A percentile compares a stretch with the other conserved stretches of the same genome.
Evolutionary conservation across 2,888 invertebrate species (phyloP).

Genomic region (Drosophila borborema): DNA sequence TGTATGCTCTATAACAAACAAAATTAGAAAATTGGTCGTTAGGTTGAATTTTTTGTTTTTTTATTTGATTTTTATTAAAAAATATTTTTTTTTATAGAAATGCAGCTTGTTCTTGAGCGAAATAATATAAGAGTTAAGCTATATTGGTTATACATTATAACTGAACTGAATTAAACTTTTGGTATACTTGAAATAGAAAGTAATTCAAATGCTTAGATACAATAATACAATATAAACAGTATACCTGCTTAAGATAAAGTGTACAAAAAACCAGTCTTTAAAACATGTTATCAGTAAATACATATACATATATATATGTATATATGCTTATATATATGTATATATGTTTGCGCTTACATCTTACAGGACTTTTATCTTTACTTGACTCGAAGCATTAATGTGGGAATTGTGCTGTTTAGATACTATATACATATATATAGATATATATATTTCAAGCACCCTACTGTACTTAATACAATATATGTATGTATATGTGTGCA

Average conservation of each 20-base stretch:
- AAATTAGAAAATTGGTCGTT: conserved; percentile 77
- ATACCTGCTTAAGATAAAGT: conserved; percentile 79
- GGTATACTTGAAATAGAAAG: conserved; percentile 33
- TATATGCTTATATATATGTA: conserved; percentile 24
- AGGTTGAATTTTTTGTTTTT: conserved; percentile 58
- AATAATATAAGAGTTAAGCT: conserved; percentile 3
- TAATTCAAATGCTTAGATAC: conserved; percentile 23
- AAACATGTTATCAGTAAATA: conserved; percentile 67
- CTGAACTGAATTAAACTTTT: conserved; percentile 23
- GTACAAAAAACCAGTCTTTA: conserved; percentile 84
- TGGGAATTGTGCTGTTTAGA: conserved; percentile 8
- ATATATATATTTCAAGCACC: conserved; percentile 28
- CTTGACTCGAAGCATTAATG: conserved; percentile 22
- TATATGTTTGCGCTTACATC: conserved; percentile 30
- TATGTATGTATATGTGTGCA: neutral
- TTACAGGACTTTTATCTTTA: conserved; percentile 37
- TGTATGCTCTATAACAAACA: conserved; percentile 39
- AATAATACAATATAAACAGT: conserved; percentile 55
- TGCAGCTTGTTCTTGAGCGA: conserved; percentile 11
- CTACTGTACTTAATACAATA: conserved; percentile 15
- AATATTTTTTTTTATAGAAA: conserved; percentile 19
- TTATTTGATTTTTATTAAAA: neutral
- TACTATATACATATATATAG: neutral
- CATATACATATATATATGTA: conserved; percentile 21
- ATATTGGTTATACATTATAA: neutral